Evolutionary conservation across 2,797 vertebrate species (phyloP), one percentile per base, ranked within the genome.

Genomic region (Sternarchorhynchus goeldii): DNA sequence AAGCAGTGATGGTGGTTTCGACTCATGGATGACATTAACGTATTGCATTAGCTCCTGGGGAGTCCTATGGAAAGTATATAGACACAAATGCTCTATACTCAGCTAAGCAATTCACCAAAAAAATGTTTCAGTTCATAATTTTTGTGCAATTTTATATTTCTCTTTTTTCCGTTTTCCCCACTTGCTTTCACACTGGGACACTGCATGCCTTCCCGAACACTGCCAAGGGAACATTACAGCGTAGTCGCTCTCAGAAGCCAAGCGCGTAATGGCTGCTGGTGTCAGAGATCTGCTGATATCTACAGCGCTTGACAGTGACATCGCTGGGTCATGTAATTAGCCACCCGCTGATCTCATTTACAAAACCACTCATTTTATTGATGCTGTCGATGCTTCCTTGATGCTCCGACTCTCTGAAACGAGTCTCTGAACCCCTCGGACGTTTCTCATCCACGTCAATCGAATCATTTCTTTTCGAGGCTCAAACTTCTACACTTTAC

Each of bases 261-360:
- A 60, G 81, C 82, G 80, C 87, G 86, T 82, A 59, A 72, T 73
- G 45, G 66, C 78, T 80, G 75, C 16, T 75, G 76, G 82, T 82
- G 79, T 77, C 79, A 74, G 79, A 87, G 81, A 75, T 86, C 84
- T 81, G 76, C 10, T 56, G 78, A 84, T 50, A 53, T 79, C 84
- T 72, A 76, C 34, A 4, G 81, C 29, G 77, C 73, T 67, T 84
- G 70, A 85, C 75, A 68, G 75, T 81, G 81, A 84, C 85, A 85
- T 77, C 3, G 64, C 55, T 83, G 81, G 31, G 1, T 12, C 76
- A 82, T 85, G 82, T 89, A 87, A 89, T 89, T 87, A 88, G 84
- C 84, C 83, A 88, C 88, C 87, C 66, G 85, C 88, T 87, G 87
- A 86, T 89, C 84, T 88, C 74, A 89, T 91, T 90, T 90, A 86